These are phyloP conservation scores for Leptatherina wallacei DNA, from an alignment of 2,797 vertebrate genomes.

Conservation along the genomic window DNA sequence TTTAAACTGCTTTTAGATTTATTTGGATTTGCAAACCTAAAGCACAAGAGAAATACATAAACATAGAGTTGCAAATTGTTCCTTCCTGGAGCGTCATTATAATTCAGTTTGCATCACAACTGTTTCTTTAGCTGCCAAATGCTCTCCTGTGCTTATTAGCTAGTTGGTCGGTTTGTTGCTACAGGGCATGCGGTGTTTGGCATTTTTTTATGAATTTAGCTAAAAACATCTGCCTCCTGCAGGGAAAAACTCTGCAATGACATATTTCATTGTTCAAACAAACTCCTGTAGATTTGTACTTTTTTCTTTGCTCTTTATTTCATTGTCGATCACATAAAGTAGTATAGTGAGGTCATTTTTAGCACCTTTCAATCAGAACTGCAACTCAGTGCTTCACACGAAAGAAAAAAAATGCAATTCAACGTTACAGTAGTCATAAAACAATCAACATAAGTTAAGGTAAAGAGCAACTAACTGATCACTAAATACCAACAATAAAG, in stretches of 20 bases:
- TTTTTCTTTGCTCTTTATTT: not conserved
- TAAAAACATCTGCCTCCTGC: not conserved
- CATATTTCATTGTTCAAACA: not conserved
- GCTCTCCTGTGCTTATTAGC: not conserved
- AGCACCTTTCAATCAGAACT: too few relatives aligned
- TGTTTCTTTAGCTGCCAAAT: not conserved
- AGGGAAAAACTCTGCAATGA: not conserved
- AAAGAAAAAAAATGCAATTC: not conserved
- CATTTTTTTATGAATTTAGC: not conserved
- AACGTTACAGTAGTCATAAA: not conserved
- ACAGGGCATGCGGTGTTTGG: not conserved
- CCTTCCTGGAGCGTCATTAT: not conserved
- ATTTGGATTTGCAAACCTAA: not conserved
- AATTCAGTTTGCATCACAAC: not conserved
- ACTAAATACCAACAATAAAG: too few relatives aligned
- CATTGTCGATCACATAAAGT: not conserved
- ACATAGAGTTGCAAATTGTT: too few relatives aligned
- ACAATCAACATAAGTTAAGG: not conserved
- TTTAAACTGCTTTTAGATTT: not conserved
- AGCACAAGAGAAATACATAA: too few relatives aligned
- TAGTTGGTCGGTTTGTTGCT: not conserved
- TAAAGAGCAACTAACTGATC: too few relatives aligned
- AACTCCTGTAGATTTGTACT: not conserved
- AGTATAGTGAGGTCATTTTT: too few relatives aligned
- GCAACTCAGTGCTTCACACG: not conserved